Evolutionary conservation across 2,888 invertebrate species (phyloP).

Genomic region (Himalopsyche tibetana): DNA sequence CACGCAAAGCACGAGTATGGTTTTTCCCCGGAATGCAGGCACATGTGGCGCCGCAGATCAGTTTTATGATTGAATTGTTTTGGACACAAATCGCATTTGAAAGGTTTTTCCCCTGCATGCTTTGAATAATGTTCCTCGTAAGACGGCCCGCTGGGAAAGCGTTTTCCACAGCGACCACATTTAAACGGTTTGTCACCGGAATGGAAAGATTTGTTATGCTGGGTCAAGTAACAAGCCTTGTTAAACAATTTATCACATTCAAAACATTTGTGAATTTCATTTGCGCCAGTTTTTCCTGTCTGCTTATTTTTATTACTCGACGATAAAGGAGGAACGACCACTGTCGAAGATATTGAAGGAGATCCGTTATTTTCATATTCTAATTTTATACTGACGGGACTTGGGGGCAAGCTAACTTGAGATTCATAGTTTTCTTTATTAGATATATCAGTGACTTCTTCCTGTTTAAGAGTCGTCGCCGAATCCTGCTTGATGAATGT

Average conservation of each 20-base stretch:
- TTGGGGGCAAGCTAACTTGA: constrained; percentile 75
- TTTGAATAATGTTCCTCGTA: constrained; percentile 86
- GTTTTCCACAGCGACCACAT: constrained; percentile 90
- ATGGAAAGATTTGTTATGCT: constrained; percentile 94
- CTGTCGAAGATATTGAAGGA: constrained; percentile 73
- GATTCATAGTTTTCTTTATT: constrained; percentile 76
- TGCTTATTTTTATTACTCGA: constrained; percentile 71
- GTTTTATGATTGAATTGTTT: constrained; percentile 95
- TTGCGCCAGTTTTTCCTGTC: constrained; percentile 70
- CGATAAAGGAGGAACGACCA: constrained; percentile 72
- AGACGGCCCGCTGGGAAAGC: constrained; percentile 84
- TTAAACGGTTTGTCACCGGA: constrained; percentile 91
- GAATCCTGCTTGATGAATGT: constrained; percentile 1
- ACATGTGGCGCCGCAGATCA: constrained; percentile 90
- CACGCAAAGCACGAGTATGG: constrained; percentile 89
- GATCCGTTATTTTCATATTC: constrained; percentile 71
- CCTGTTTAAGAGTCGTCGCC: constrained; percentile 60
- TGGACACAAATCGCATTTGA: constrained; percentile 89
- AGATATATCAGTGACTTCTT: constrained; percentile 68
- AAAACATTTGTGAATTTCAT: constrained; percentile 81
- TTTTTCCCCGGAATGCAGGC: constrained; percentile 90
- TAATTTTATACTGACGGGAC: constrained; percentile 74
- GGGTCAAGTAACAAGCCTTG: constrained; percentile 91
- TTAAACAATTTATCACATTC: constrained; percentile 91
- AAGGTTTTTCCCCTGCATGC: constrained; percentile 89